Conservation (phyloP, 2,113 vertebrate genomes). For the Caretta caretta region DNA sequence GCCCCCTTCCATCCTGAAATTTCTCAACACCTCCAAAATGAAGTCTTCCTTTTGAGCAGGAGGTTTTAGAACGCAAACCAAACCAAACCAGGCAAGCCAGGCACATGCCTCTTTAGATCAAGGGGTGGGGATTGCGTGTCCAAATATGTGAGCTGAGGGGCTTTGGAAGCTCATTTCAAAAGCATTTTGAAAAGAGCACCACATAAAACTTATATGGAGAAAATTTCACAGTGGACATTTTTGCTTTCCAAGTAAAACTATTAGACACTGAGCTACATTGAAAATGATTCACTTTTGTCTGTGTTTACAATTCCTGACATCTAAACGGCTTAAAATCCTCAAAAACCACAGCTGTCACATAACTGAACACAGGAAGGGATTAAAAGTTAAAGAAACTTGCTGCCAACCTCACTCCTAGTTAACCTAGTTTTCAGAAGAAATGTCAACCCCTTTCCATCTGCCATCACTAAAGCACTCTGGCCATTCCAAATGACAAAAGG, state of each 20-base stretch:
- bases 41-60: neutral
- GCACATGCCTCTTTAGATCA: neutral
- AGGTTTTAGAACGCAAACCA: neutral
- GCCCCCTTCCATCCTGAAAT: neutral
- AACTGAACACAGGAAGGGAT: neutral
- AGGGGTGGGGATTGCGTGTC: neutral
- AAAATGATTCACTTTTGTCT: neutral
- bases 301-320: neutral
- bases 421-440: neutral
- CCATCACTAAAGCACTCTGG: neutral
- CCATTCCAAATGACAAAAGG: neutral
- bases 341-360: neutral
- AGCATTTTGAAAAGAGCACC: neutral
- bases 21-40: fast-evolving
- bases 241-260: slow-evolving; percentile 4
- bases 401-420: neutral
- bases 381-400: neutral
- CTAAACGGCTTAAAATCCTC: neutral
- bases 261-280: neutral
- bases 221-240: neutral
- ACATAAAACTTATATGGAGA: neutral
- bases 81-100: neutral
- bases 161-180: slow-evolving; percentile 22
- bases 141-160: neutral
- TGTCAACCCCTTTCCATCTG: neutral